phyloP scores from a whole-genome alignment of 2,113 vertebrate species.

The Corvus cornix region DNA sequence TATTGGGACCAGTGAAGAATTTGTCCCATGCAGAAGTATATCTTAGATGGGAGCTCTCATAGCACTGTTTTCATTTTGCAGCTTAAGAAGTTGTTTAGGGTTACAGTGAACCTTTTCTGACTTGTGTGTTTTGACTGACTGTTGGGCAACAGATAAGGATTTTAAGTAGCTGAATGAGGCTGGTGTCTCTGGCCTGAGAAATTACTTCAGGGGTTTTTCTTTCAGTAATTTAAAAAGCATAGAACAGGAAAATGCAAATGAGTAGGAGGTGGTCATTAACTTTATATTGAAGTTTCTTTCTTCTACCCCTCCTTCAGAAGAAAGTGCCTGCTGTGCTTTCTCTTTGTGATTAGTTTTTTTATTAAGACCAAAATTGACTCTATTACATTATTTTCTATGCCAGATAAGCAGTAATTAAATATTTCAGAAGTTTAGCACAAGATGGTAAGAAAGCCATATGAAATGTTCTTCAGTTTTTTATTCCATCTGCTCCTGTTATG shows the following conservation, averaged over 20 bases:
- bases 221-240: neutral
- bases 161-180: neutral
- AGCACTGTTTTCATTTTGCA: neutral
- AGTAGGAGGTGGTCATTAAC: neutral
- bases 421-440: neutral
- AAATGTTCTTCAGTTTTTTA: neutral
- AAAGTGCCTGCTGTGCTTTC: neutral
- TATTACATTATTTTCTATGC: neutral
- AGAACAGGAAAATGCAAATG: neutral
- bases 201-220: neutral
- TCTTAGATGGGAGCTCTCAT: neutral
- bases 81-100: neutral
- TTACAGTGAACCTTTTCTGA: neutral
- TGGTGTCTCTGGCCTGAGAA: neutral
- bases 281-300: neutral
- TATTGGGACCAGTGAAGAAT: neutral
- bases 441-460: neutral
- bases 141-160: fast-evolving
- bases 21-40: neutral
- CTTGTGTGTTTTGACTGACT: neutral
- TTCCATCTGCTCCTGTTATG: neutral
- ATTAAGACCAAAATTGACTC: neutral
- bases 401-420: neutral
- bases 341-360: neutral
- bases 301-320: neutral